phyloP scores from a whole-genome alignment of 2,888 invertebrate genomes.

The Luffia ferchaultella region DNA sequence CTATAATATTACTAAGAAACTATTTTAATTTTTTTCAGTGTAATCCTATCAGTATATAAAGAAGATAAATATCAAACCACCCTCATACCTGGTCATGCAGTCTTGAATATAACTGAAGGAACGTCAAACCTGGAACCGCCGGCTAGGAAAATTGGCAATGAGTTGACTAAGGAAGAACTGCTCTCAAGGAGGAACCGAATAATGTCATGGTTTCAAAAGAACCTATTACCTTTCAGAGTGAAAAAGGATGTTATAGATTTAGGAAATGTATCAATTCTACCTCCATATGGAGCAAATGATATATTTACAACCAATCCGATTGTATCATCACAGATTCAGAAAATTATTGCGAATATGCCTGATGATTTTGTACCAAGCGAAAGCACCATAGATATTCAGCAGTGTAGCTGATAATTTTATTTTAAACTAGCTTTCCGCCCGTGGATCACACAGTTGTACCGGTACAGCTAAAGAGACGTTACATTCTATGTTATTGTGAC shows the following conservation, averaged over 20 bases:
- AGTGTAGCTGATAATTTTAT: no score
- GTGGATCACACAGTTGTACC: no score
- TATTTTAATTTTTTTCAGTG: no score
- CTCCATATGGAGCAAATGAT: slow-evolving; percentile 35
- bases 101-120: slow-evolving; percentile 26
- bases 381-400: no score
- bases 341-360: slow-evolving; percentile 41
- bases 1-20: no score
- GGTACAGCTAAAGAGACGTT: no score
- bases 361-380: slow-evolving; percentile 26
- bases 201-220: slow-evolving; percentile 39
- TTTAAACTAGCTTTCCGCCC: no score
- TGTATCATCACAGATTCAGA: slow-evolving; percentile 37
- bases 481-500: no score
- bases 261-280: slow-evolving; percentile 35
- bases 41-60: slow-evolving; percentile 32
- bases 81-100: slow-evolving; percentile 42
- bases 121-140: slow-evolving; percentile 21
- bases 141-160: slow-evolving; percentile 14
- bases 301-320: slow-evolving; percentile 45
- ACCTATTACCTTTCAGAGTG: slow-evolving; percentile 36
- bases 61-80: slow-evolving; percentile 27
- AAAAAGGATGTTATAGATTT: slow-evolving; percentile 34
- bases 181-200: slow-evolving; percentile 29
- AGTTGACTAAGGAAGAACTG: slow-evolving; percentile 19